phyloP scores from a whole-genome alignment of 2,113 vertebrate genomes.

The Origma solitaria region DNA sequence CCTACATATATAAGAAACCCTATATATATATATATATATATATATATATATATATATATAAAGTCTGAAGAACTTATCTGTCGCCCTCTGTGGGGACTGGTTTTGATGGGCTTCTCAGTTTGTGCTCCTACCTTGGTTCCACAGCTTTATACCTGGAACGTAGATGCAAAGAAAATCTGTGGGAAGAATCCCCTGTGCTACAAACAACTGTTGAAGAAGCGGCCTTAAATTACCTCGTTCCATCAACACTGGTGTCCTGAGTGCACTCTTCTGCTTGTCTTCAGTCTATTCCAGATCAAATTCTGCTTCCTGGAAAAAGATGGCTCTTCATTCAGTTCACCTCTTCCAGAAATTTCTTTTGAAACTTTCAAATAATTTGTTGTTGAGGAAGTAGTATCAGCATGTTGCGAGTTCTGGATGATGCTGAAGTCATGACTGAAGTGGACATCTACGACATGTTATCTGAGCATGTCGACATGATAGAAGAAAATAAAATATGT shows the following conservation, averaged over 20 bases:
- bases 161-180: neutral
- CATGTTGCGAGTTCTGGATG: neutral
- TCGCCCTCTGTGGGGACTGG: rapidly evolving
- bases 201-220: neutral
- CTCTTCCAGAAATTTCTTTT: neutral
- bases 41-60: no score
- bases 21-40: no score
- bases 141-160: neutral
- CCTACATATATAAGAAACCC: rapidly evolving
- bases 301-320: neutral
- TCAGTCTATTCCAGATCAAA: neutral
- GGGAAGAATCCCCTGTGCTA: neutral
- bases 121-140: neutral
- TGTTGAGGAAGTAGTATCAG: neutral
- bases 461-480: neutral
- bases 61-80: neutral
- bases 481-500: neutral
- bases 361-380: neutral
- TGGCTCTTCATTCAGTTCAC: neutral
- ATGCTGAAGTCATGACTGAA: neutral
- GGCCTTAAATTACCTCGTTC: neutral
- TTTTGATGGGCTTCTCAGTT: neutral
- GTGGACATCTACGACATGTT: neutral
- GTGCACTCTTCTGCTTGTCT: neutral
- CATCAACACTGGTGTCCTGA: neutral